Base-by-base conservation (phyloP, 1,140 invertebrate species). In the Drosophila ercepeae region DNA sequence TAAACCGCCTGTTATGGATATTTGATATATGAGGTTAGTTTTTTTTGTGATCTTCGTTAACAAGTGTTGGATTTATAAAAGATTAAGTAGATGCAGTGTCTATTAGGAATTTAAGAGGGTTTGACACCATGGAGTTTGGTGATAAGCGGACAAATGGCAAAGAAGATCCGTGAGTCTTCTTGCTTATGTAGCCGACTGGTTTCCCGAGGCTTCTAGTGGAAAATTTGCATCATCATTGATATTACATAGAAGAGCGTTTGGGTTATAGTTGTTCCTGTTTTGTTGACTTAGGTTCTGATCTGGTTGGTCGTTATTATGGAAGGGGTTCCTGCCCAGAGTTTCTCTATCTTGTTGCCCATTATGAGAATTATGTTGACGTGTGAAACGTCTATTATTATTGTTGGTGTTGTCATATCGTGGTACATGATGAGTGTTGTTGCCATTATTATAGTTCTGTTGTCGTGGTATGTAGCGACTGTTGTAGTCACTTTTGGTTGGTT, bases 201-300 rank as follows among this genome's bases (percentile, higher is more conserved):
- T n/a, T n/a, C n/a, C n/a, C n/a, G n/a, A 53, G 49, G 50, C 44
- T 68, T 60, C 34, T 61, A 41, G 18, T 65, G n/a, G 19, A 67
- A 67, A 58, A 61, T 53, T 46, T 39, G 41, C 6, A 53, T 36
- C 50, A 54, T 54, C 32, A 21, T 53, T 63, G 21, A 53, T 53
- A 42, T 63, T 53, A 53, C 50, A 67, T 59, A 67, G 32, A 4
- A 48, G 21, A 68, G 32, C 55, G 41, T 41, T 53, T 59, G 42
- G 42, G 52, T 65, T 51, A 51, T 51, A 34, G 44, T 48, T 53
- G 50, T 53, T 63, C 41, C 2, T 61, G 49, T 34, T 19, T 53
- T 61, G 29, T 16, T 39, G 49, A 13, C 34, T 52, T 61, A 52
- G 25, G 25, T 6, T 61, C 41, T 52, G 49, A 45, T 32, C 19